Conservation (phyloP, 2,113 vertebrate genomes). For the Crotalus tigris region DNA sequence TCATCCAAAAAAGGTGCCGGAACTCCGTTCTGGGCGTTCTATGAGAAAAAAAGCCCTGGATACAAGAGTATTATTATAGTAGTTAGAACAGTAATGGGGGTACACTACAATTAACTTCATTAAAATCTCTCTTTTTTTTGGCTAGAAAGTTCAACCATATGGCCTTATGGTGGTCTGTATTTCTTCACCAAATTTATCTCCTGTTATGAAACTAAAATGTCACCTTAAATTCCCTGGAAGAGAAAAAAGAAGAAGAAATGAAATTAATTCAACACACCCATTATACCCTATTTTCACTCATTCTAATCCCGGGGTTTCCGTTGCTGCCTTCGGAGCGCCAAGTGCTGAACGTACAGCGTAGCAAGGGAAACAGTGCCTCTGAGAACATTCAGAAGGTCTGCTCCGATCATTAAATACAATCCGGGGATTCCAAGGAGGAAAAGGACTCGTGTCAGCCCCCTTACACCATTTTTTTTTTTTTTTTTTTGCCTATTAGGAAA, state of each 20-base stretch:
- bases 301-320: neutral
- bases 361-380: neutral
- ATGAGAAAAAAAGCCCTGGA: neutral
- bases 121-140: neutral
- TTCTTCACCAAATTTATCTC: neutral
- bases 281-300: neutral
- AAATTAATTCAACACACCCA: neutral
- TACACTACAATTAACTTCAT: neutral
- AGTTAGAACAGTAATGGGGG: too few relatives aligned
- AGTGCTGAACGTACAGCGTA: rapidly evolving
- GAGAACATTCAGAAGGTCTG: neutral
- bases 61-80: neutral
- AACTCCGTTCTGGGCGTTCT: too few relatives aligned
- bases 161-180: neutral
- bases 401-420: too few relatives aligned
- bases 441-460: neutral
- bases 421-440: neutral
- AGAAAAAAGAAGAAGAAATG: neutral
- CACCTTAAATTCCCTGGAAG: neutral
- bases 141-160: neutral
- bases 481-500: too few relatives aligned
- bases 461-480: too few relatives aligned
- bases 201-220: neutral
- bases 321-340: neutral
- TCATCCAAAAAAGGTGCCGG: too few relatives aligned